Percentiles rank a stretch among this genome's conserved stretches.
Evolutionary conservation across 2,113 vertebrate species (phyloP).

Genomic region (Pollachius pollachius): DNA sequence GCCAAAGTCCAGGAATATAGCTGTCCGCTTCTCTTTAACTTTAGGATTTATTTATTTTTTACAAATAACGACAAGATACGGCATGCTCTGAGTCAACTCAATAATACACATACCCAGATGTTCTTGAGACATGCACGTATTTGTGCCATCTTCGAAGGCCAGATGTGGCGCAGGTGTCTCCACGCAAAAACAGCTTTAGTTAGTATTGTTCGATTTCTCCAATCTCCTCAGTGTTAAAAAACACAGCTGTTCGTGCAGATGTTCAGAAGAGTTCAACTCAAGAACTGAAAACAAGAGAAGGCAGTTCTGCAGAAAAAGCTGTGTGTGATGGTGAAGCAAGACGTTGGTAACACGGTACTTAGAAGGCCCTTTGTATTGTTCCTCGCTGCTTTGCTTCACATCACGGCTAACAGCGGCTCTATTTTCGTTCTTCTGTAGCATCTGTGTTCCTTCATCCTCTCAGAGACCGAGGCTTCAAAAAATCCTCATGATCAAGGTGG

Average conservation of each 20-base stretch:
- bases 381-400: neutral
- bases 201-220: neutral
- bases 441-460: constrained; percentile 1
- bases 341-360: neutral
- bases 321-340: neutral
- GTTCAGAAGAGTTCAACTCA: neutral
- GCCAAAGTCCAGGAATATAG: no score
- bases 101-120: no score
- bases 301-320: neutral
- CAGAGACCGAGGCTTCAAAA: neutral
- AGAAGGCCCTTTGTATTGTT: neutral
- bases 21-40: no score
- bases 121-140: neutral
- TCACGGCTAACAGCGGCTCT: neutral
- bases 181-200: neutral
- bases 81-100: no score
- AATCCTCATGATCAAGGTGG: neutral
- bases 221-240: neutral
- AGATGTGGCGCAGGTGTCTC: neutral
- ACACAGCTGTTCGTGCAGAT: neutral
- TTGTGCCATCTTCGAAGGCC: neutral
- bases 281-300: neutral
- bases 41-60: no score
- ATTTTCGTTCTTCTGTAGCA: neutral
- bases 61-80: no score